Evolutionary conservation across 2,888 invertebrate genomes (phyloP).

Genomic region (Noctua fimbriata): DNA sequence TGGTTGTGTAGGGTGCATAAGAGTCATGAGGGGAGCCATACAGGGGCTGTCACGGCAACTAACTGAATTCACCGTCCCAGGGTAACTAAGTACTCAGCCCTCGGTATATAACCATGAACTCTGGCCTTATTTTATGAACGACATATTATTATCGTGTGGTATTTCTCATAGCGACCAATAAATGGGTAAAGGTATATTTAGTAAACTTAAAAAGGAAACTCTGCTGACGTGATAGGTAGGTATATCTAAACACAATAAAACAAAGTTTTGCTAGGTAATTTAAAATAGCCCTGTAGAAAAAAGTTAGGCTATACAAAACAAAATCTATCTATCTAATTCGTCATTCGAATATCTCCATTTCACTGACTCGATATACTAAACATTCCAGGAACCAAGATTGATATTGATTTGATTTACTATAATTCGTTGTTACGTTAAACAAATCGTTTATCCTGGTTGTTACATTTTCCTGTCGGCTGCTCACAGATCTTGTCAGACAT

Average conservation of each 20-base stretch:
- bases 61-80: background rate
- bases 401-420: slow-evolving; percentile 31
- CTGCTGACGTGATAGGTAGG: background rate
- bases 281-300: background rate
- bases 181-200: background rate
- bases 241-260: background rate
- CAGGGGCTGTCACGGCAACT: slow-evolving; percentile 13
- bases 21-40: slow-evolving; percentile 8
- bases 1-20: slow-evolving; percentile 24
- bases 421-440: slow-evolving; percentile 22
- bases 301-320: background rate
- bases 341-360: background rate
- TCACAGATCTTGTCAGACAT: slow-evolving; percentile 41
- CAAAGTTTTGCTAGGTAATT: background rate
- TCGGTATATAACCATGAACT: background rate
- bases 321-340: background rate
- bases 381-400: slow-evolving; percentile 13
- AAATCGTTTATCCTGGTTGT: slow-evolving; percentile 30
- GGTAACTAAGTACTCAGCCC: background rate
- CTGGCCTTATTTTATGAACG: background rate
- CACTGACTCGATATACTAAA: background rate
- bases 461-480: slow-evolving; percentile 47
- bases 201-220: background rate
- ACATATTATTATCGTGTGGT: background rate
- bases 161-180: background rate